Base-by-base conservation (phyloP, 2,888 invertebrate species). In the Ecliptopera silaceata region DNA sequence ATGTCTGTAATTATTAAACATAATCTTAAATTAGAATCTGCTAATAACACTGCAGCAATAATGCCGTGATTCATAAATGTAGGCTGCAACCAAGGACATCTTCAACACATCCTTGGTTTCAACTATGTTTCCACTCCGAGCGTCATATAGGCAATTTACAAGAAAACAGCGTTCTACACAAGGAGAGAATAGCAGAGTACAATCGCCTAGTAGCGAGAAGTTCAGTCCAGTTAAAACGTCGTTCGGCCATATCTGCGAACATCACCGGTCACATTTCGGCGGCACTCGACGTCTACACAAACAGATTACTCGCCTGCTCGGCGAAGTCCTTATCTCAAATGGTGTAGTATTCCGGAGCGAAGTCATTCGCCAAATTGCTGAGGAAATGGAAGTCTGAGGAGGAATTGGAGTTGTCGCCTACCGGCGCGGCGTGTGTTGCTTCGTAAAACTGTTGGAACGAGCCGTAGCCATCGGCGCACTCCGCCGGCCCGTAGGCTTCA, bases 371-470 rank as follows among this genome's bases (percentile, higher is more conserved):
- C 77, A 97, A 92, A 82, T 96, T 97, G 87, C 97, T 97, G 63
- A 98, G 93, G 83, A 98, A 98, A 85, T 97, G 97, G 87, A 97
- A 97, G 86, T 97, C 97, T 26, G 97, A 97, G n/a, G 97, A 97
- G 80, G 96, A 96, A 82, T 97, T 97, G 71, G 96, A 96, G 86
- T 96, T 96, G 73, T 97, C 96, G 45, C 95, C 94, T 17, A 93
- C 74, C 32, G 91, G 88, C 4, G 92, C 79, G 53, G 91, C 87
- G 74, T 92, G 91, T 56, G 85, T 91, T 56, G 91, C 91, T 52
- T 93, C 91, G 80, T 95, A 95, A 80, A 94, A 95, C 76, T 95
- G 95, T 66, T 94, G 94, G 80, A 94, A 95, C 56, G 93, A 93
- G 67, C 93, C 94, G 79, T 95, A 95, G 60, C 92, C 92, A 57